Evolutionary conservation across 2,888 invertebrate genomes (phyloP), one percentile per base, ranked within the genome.

Genomic region (Synanthedon andrenaeformis): DNA sequence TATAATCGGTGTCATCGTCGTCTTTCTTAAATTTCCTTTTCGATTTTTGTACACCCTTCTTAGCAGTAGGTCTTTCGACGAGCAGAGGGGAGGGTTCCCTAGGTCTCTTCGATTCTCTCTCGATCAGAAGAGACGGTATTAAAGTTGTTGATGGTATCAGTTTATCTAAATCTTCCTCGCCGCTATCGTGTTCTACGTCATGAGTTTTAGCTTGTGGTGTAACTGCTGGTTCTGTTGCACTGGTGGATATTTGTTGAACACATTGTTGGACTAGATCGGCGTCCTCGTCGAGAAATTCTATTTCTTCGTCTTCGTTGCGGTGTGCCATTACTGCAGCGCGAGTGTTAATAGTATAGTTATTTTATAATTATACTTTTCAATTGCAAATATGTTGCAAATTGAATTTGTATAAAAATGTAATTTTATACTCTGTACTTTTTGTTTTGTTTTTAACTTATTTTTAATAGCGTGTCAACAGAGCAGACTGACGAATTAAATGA

Each of bases 261-360:
- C 77, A 86, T 60, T 82, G 80, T 57, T 82, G 79, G 3, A 87
- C 80, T 3, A 86, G 73, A 13, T 85, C 85, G 3, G 77, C 86
- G 52, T 87, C 86, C 62, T 87, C 87, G 56, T 87, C 87, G n/a
- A 87, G 66, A 62, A 74, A 87, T 66, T 87, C 87, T 55, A 87
- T 83, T 58, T 82, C 83, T 49, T 70, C 68, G 13, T 80, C 83
- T 0, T 70, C 67, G 42, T 76, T 79, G 42, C 12, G 17, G 0
- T 49, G 14, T 12, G 66, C 57, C 79, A 79, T 80, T 53, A 51
- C 42, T 42, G 23, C 4, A 23, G 23, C 5, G 4, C 4, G 5
- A 23, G 23, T 23, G 1, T 23, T 23, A 23, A 23, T 17, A 17
- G 17, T 17, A 23, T 5, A 23, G 1, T 23, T 23, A 35, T 10